Evolutionary conservation across 2,797 vertebrate genomes (phyloP), one percentile per base, ranked within the genome.

Genomic region (Pipistrellus pipistrellus): DNA sequence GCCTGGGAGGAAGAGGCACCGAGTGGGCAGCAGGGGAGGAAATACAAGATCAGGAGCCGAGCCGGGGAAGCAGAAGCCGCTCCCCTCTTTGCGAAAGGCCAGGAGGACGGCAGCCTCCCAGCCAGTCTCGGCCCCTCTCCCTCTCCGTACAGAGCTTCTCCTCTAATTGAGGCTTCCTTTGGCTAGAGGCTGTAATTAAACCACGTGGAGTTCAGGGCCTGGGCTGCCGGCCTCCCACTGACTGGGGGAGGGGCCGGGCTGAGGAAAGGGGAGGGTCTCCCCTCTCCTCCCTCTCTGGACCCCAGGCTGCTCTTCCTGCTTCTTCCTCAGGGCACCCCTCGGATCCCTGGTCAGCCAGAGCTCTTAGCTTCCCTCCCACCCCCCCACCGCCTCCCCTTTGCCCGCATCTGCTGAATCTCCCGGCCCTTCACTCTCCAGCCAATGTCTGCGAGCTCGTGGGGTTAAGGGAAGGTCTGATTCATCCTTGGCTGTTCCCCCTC

Each of bases 121-220:
- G 82, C 77, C 93, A 96, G 96, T 93, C 93, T 85, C 51, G 35
- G 78, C 96, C 76, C 90, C 90, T 95, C 93, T 96, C 90, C 80
- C 53, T 41, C 38, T 41, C 38, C 44, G 8, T 44, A 2, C 44
- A 96, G 89, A 98, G 97, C 97, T 97, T 96, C 98, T 98, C 96
- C 98, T 98, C 97, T 98, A 97, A 98, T 97, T 98, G 98, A 98
- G 97, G 98, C 98, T 98, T 98, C 98, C 98, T 98, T 98, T 97
- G 94, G 98, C 98, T 98, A 97, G 97, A 98, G 98, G 98, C 97
- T 98, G 97, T 98, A 98, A 98, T 98, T 98, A 98, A 98, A 98
- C 97, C 98, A 97, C 98, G 98, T 96, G 96, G 97, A 98, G 98
- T 97, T 98, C 98, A 98, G 97, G 94, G 98, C 96, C 97, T 97